Percentiles rank a stretch among this genome's conserved stretches.
Conservation (phyloP, 2,797 vertebrate species). For the Sus cebifrons region DNA sequence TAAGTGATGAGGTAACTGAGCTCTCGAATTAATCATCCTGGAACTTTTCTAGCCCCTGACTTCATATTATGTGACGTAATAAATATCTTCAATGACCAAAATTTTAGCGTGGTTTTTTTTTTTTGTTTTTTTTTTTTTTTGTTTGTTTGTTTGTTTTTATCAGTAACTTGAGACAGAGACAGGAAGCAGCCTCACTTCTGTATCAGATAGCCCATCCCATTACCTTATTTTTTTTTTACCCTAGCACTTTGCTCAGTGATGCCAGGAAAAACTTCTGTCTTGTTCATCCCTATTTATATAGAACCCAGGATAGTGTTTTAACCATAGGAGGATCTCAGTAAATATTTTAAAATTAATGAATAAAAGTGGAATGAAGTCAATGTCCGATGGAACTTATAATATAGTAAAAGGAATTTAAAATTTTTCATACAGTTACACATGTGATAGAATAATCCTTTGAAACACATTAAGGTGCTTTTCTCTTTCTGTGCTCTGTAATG, state of each 20-base stretch:
- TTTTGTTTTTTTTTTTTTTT: not conserved
- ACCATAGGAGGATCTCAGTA: not conserved
- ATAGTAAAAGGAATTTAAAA: not conserved
- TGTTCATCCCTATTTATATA: not conserved
- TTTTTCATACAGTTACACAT: not conserved
- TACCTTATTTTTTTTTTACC: not conserved
- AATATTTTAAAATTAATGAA: conserved; percentile 22
- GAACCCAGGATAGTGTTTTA: not conserved
- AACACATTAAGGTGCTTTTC: not conserved
- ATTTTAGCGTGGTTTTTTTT: not conserved
- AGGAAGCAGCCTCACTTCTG: not conserved
- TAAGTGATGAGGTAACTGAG: not conserved
- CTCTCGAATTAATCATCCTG: not conserved
- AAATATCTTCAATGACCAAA: not conserved
- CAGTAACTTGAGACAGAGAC: not conserved
- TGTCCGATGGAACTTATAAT: not conserved
- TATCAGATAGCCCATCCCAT: accelerated
- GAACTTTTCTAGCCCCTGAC: not conserved
- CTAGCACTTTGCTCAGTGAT: not conserved
- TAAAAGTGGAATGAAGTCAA: not conserved
- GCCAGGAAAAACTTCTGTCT: not conserved
- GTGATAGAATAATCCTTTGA: conserved; percentile 10
- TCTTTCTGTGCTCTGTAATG: not conserved
- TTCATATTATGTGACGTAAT: not conserved
- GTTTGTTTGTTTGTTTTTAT: not conserved